Evolutionary conservation across 2,113 vertebrate species (phyloP).

Genomic region (Hemiprocne comata): DNA sequence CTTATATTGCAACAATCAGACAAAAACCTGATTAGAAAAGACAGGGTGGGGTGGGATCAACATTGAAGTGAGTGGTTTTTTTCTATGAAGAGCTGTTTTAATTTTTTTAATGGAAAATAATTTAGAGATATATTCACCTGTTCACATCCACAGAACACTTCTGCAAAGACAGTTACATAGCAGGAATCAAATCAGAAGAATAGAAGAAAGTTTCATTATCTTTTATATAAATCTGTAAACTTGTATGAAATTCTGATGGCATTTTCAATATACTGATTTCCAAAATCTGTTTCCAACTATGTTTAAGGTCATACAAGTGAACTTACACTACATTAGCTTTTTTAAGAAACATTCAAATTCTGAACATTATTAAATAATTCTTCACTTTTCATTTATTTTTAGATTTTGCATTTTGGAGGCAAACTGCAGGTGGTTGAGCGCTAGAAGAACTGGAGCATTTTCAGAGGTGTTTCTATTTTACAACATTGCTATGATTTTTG

Average conservation of each 20-base stretch:
- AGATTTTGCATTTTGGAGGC: constrained; percentile 54
- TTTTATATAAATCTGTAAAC: neutral
- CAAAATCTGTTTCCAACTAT: neutral
- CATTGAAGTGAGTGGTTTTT: neutral
- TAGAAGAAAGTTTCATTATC: neutral
- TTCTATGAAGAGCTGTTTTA: neutral
- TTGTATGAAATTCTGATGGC: neutral
- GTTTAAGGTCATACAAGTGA: neutral
- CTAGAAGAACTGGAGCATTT: neutral
- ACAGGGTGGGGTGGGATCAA: neutral
- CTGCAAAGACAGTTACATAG: neutral
- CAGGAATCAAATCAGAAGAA: neutral
- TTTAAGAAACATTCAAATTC: neutral
- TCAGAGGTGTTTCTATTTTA: constrained; percentile 49
- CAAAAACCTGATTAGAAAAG: neutral
- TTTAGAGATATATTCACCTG: neutral
- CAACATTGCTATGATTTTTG: constrained; percentile 24
- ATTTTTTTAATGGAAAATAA: neutral
- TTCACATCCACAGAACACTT: neutral
- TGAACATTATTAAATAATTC: neutral
- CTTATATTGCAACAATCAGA: neutral
- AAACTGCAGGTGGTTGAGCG: neutral
- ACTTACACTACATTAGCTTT: neutral
- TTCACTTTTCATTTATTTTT: constrained; percentile 22
- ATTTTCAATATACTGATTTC: neutral